Evolutionary conservation across 1,140 invertebrate species (phyloP).

Genomic region (Heliconius melpomene): DNA sequence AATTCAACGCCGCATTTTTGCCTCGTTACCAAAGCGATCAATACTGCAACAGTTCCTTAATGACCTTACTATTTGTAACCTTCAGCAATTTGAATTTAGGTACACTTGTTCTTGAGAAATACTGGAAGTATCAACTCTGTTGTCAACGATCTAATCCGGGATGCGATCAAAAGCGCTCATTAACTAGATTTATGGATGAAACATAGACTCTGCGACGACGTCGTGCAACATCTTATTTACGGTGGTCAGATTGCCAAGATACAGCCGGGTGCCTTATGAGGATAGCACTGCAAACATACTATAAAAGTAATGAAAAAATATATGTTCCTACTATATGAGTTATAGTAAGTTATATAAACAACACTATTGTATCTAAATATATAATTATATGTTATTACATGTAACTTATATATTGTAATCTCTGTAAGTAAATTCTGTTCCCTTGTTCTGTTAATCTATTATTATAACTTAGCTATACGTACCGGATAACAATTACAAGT

Average conservation of each 20-base stretch:
- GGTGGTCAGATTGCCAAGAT: slow-evolving; percentile 66
- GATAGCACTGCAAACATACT: slow-evolving; percentile 24
- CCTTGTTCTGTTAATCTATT: slow-evolving; percentile 1
- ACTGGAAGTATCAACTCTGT: slow-evolving; percentile 37
- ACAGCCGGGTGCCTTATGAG: slow-evolving; percentile 63
- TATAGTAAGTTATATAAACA: not conserved
- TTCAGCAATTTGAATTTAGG: not conserved
- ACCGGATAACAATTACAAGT: slow-evolving; percentile 34
- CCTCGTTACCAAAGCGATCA: too few relatives aligned
- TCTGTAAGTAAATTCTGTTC: not conserved
- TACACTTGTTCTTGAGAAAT: slow-evolving; percentile 2
- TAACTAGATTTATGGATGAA: slow-evolving; percentile 77
- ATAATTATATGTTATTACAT: not conserved
- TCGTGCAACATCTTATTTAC: slow-evolving; percentile 73
- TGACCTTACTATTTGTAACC: not conserved
- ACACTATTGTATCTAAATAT: not conserved
- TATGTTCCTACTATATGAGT: not conserved
- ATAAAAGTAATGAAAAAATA: not conserved
- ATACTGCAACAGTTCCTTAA: too few relatives aligned
- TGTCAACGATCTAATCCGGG: slow-evolving; percentile 66
- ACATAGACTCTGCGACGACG: slow-evolving; percentile 66
- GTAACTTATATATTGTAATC: not conserved
- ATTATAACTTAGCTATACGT: slow-evolving; percentile 14
- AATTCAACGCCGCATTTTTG: too few relatives aligned
- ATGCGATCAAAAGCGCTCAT: slow-evolving; percentile 71